Conservation (phyloP, 2,113 vertebrate genomes). For the Puntigrus tetrazona region DNA sequence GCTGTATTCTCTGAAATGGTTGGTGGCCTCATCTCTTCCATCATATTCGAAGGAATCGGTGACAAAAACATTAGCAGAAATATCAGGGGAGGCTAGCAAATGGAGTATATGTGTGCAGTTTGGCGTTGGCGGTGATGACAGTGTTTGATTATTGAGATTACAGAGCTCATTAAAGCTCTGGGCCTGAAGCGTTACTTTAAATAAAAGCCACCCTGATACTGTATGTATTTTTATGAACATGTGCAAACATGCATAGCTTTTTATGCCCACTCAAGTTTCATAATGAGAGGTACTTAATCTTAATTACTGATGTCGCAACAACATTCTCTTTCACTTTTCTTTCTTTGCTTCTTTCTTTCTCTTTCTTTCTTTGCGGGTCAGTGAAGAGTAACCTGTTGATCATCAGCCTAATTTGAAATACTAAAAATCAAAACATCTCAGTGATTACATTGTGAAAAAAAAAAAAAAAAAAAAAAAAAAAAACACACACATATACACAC, state of each 20-base stretch:
- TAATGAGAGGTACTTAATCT: constrained; percentile 34
- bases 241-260: constrained; percentile 5
- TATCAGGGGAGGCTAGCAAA: constrained; percentile 13
- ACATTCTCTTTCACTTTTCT: background rate
- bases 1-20: constrained; percentile 30
- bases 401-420: background rate
- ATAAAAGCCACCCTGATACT: constrained; percentile 40
- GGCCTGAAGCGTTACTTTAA: constrained; percentile 46
- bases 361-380: background rate
- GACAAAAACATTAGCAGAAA: constrained; percentile 21
- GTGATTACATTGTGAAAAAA: background rate
- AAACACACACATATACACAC: too few relatives aligned
- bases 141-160: constrained; percentile 46
- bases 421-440: background rate
- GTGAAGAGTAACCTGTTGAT: too few relatives aligned
- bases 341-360: background rate
- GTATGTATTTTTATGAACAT: constrained; percentile 22
- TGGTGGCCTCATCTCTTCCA: constrained; percentile 16
- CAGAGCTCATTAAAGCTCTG: constrained; percentile 31
- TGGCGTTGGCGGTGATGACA: constrained; percentile 4
- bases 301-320: constrained; percentile 39
- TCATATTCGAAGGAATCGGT: constrained; percentile 25
- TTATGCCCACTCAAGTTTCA: constrained; percentile 33
- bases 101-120: constrained; percentile 23
- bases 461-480: too few relatives aligned